phyloP scores from a whole-genome alignment of 92 coral and sea anemone genomes.

The Muricea muricata region DNA sequence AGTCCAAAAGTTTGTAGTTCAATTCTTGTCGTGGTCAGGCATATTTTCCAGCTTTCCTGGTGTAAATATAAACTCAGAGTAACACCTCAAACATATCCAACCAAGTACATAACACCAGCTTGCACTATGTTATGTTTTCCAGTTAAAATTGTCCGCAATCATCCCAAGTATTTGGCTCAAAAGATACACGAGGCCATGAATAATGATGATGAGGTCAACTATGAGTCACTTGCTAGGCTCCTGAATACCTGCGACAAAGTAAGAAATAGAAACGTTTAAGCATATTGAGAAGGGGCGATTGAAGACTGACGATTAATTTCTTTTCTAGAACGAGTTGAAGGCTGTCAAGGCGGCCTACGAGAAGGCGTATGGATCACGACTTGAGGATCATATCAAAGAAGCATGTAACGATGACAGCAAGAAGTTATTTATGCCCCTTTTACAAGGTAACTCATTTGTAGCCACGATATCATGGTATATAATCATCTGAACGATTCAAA shows the following conservation, averaged over 20 bases:
- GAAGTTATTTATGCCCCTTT: constrained; percentile 62
- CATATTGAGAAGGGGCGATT: no score
- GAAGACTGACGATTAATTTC: not conserved
- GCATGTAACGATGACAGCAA: constrained; percentile 79
- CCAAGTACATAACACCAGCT: no score
- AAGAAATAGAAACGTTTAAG: no score
- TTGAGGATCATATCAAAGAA: constrained; percentile 80
- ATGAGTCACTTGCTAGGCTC: constrained; percentile 22
- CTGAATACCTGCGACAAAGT: constrained; percentile 17
- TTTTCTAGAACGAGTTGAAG: constrained; percentile 66
- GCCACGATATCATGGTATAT: no score
- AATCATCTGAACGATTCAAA: no score
- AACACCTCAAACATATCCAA: no score
- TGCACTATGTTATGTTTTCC: not conserved
- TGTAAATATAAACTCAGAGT: no score
- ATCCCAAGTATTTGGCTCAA: constrained; percentile 67
- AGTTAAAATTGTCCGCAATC: constrained; percentile 85
- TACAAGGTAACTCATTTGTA: not conserved
- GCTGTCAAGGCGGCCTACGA: constrained; percentile 73
- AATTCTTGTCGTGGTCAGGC: no score
- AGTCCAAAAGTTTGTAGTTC: no score
- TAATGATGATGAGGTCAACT: constrained; percentile 64
- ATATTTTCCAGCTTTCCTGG: no score
- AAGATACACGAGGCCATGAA: constrained; percentile 75
- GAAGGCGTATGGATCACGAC: constrained; percentile 66